These are phyloP conservation scores for Epinotia nisella DNA, from an alignment of 2,888 invertebrate genomes.

Conservation along the genomic window DNA sequence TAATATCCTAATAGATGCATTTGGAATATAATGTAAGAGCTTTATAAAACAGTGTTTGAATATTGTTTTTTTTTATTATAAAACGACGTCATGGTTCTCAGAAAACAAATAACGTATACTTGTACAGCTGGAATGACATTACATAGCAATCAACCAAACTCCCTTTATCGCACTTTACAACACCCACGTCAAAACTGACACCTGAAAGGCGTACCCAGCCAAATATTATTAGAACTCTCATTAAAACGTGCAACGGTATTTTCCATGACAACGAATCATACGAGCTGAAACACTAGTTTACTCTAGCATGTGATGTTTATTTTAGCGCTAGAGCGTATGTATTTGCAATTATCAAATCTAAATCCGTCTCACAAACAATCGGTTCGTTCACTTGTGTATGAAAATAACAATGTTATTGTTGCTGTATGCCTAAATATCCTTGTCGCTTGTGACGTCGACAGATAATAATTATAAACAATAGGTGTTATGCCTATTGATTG, in stretches of 20 bases:
- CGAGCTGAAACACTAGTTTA: constrained; percentile 14
- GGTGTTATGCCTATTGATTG: constrained; percentile 21
- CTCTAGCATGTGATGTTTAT: constrained; percentile 13
- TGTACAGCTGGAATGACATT: background rate
- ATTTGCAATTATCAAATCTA: constrained; percentile 30
- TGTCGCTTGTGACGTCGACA: constrained; percentile 39
- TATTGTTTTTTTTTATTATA: too few relatives aligned
- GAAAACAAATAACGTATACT: background rate
- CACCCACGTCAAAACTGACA: constrained; percentile 46
- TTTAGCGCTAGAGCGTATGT: constrained; percentile 16
- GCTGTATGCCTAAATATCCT: background rate
- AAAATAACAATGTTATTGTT: constrained; percentile 41
- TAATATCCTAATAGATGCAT: too few relatives aligned
- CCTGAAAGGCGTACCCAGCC: constrained; percentile 41
- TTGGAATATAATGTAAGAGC: too few relatives aligned
- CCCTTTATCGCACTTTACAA: constrained; percentile 22
- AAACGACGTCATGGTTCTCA: too few relatives aligned
- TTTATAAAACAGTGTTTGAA: too few relatives aligned
- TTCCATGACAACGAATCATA: constrained; percentile 33
- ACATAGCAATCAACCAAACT: background rate
- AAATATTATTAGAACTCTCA: constrained; percentile 32
- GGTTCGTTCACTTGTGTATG: constrained; percentile 34
- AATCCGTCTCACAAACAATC: constrained; percentile 27
- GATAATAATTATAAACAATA: constrained; percentile 41
- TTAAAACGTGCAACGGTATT: constrained; percentile 26